Base-by-base conservation (phyloP, 23 tunicate genomes). In the Ascidia mentula region DNA sequence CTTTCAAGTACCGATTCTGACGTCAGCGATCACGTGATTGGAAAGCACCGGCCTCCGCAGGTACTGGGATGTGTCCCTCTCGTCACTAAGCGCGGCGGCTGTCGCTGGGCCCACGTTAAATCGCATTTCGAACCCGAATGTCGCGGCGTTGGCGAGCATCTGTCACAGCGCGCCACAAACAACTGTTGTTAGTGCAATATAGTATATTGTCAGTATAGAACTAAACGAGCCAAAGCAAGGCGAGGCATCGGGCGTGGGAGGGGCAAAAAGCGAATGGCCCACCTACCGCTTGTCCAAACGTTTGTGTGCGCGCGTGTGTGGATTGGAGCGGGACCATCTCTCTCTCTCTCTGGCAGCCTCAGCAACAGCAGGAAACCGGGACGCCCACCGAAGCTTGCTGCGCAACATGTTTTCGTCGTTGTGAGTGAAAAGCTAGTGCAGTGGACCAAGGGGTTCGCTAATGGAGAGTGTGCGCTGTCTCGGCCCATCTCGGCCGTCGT, bases 361-460 rank as follows among this genome's bases (percentile, higher is more conserved):
- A 5, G 65, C 65, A 28, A 26, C 28, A 28, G 65, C 65, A 53
- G 65, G 65, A 53, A 53, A 53, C 65, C 65, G 24, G 65, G 65
- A 20, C 65, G 65, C 65, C 65, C 65, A 53, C 65, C 65, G 24
- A 9, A 26, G 65, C 65, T 28, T 53, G 65, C 65, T 53, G 24
- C 65, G 65, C 65, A 53, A 53, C 65, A 53, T 53, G 65, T 53
- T 53, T 53, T 53, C 65, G 24, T 28, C 65, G 65, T 53, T 53
- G 28, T 28, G 65, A 53, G 65, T 53, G 65, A 53, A 53, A 53
- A n/a, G n/a, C n/a, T n/a, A n/a, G n/a, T n/a, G 65, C 65, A 53
- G 28, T 1, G 65, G 65, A 3, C 65, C 65, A 26, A 53, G 65
- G 28, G 15, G 53, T n/a, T n/a, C 53, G 15, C 53, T 9, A 42